Evolutionary conservation across 2,797 vertebrate genomes (phyloP).

Genomic region (Sebastes matsubarae): DNA sequence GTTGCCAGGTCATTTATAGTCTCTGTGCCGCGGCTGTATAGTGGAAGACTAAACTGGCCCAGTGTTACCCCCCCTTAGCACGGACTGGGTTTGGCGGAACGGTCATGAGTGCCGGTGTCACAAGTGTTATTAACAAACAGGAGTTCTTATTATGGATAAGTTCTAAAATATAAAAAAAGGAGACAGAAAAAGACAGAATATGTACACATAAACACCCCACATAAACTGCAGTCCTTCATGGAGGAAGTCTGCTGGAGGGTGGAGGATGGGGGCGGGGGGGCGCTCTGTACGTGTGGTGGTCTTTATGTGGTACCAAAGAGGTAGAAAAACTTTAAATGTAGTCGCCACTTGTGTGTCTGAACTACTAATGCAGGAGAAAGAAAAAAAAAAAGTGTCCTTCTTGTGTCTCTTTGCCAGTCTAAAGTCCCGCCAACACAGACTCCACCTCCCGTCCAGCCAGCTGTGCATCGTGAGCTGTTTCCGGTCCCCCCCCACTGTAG

Average conservation of each 20-base stretch:
- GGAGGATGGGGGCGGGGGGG: neutral
- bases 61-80: no score
- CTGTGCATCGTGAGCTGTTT: conserved; percentile 13
- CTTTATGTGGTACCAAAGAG: conserved; percentile 11
- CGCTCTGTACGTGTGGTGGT: neutral
- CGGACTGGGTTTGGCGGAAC: neutral
- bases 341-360: neutral
- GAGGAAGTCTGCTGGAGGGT: neutral
- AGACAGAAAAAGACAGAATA: conserved; percentile 14
- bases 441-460: conserved; percentile 44
- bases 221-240: neutral
- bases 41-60: neutral
- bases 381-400: neutral
- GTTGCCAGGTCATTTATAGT: neutral
- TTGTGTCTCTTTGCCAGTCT: neutral
- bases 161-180: conserved; percentile 16
- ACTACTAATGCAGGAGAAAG: neutral
- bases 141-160: conserved; percentile 10
- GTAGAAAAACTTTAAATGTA: conserved; percentile 32
- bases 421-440: neutral
- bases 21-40: neutral
- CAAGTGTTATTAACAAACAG: neutral
- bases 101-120: neutral
- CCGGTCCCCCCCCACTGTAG: neutral
- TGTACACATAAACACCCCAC: conserved; percentile 40